Base-by-base conservation (phyloP, 1,140 invertebrate genomes). In the Aricia agestis region DNA sequence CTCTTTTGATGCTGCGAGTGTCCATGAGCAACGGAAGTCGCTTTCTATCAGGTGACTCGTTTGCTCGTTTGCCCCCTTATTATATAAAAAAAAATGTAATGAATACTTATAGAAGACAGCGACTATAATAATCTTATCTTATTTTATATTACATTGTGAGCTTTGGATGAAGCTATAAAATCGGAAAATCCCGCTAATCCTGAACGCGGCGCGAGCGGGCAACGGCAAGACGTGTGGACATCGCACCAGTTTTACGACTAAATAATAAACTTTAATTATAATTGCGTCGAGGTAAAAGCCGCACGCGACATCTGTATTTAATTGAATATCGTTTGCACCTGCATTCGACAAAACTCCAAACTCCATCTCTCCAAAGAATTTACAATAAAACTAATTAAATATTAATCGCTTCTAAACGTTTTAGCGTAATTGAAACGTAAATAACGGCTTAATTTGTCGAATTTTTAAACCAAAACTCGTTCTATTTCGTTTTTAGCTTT, bases 181-280 rank as follows among this genome's bases (percentile, higher is more conserved):
- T 66, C 66, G 67, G 67, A 68, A 74, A 79, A 74, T 83, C 73
- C 85, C 83, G 82, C 88, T 86, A 11, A 25, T 63, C 11, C 45
- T 5, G 45, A 11, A 1, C 45, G 45, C 1, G 45, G 45, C 45
- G 45, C 45, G 9, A 13, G 45, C 45, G 9, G 6, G 4, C 11
- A 6, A 15, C 58, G 17, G 59, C 17, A 1, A 61, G 36, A 67
- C 76, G 71, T 73, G 74, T 72, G 32, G 31, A 59, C n/a, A 69
- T 69, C 68, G 57, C 68, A 69, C 68, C 68, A 69, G 76, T 83
- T 90, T 89, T 89, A 89, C 82, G 85, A 85, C 81, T 84, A 87
- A 87, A 89, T 89, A 89, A 86, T 87, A 87, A 86, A 84, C 84
- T 86, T 89, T 87, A 89, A 89, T 91, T 88, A 87, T 87, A 89